These are phyloP conservation scores for Dynastes tityus DNA, from an alignment of 2,888 invertebrate species.

Conservation along the genomic window DNA sequence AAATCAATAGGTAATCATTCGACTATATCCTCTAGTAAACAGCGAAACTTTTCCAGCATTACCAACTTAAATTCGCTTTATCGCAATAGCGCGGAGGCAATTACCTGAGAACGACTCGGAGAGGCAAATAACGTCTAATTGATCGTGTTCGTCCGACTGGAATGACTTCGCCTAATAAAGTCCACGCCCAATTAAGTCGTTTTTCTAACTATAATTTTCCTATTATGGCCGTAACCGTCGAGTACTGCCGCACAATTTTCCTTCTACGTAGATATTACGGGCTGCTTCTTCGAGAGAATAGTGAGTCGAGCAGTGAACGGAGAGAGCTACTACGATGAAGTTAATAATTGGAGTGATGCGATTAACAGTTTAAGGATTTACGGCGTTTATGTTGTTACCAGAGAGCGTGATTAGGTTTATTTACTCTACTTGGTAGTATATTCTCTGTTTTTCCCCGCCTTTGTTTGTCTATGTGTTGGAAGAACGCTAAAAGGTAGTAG, in stretches of 20 bases:
- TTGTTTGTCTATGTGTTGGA: no score
- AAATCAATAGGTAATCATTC: no score
- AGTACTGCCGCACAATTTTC: neutral
- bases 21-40: neutral
- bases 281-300: no score
- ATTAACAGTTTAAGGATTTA: no score
- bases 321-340: no score
- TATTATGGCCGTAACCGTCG: neutral
- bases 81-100: constrained; percentile 14
- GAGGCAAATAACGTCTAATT: constrained; percentile 38
- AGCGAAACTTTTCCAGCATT: constrained; percentile 30
- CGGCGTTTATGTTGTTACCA: no score
- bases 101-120: constrained; percentile 32
- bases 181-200: constrained; percentile 25
- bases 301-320: no score
- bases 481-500: no score
- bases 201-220: constrained; percentile 25
- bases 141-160: constrained; percentile 31
- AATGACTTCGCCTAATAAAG: constrained; percentile 33
- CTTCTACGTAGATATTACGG: neutral
- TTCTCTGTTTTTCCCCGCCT: no score
- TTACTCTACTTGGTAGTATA: no score
- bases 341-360: no score
- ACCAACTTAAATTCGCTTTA: constrained; percentile 19
- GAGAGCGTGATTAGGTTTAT: no score